These are phyloP conservation scores for Strix uralensis DNA, from an alignment of 2,113 vertebrate genomes.

Conservation along the genomic window DNA sequence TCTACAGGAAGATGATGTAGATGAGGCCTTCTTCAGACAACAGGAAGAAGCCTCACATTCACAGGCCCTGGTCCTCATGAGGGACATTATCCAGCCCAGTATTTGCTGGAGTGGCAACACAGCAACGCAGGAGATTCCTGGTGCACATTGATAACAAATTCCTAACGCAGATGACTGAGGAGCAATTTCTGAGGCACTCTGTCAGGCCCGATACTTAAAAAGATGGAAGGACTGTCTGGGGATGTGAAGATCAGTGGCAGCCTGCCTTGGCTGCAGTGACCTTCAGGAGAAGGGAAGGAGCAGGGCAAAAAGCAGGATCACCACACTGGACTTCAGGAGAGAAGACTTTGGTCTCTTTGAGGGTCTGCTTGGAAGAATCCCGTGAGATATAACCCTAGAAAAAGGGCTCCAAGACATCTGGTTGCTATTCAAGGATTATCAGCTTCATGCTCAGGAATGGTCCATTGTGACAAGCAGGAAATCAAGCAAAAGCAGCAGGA, in stretches of 20 bases:
- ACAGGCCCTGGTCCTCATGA: background rate
- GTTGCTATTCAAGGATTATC: background rate
- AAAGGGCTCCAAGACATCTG: background rate
- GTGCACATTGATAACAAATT: background rate
- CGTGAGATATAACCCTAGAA: background rate
- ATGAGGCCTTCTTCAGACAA: background rate
- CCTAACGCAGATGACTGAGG: background rate
- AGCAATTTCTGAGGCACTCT: background rate
- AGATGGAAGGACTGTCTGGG: background rate
- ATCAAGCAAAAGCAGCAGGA: background rate
- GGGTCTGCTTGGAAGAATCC: background rate
- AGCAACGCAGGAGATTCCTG: background rate
- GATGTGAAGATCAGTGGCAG: background rate
- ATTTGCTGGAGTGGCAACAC: background rate
- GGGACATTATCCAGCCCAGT: accelerated
- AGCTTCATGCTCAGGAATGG: background rate
- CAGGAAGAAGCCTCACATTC: background rate
- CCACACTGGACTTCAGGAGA: background rate
- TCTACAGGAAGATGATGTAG: background rate
- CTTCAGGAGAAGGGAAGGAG: background rate
- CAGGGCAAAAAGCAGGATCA: background rate
- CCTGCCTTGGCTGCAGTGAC: background rate
- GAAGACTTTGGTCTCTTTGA: background rate
- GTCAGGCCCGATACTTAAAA: background rate
- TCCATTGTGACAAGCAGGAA: background rate